phyloP scores from a whole-genome alignment of 2,113 vertebrate species.

The Perognathus longimembris region DNA sequence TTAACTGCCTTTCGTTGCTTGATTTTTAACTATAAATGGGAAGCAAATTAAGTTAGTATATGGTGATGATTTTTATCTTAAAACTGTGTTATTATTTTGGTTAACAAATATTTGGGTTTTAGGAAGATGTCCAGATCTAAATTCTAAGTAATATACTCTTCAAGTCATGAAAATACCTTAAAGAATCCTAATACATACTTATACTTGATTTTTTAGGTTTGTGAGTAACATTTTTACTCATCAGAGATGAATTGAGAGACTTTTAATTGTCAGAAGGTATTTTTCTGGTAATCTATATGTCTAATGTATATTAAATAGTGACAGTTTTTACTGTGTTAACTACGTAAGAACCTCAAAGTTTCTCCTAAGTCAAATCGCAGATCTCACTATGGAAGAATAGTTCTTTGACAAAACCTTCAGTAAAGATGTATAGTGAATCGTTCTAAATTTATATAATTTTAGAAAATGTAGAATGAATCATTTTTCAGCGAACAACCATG shows the following conservation, averaged over 20 bases:
- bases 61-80: background rate
- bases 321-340: background rate
- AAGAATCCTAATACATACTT: background rate
- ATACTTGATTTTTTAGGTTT: background rate
- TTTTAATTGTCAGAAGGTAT: background rate
- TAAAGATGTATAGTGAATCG: background rate
- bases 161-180: background rate
- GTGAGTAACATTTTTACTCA: slow-evolving; percentile 18
- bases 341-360: background rate
- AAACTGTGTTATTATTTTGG: background rate
- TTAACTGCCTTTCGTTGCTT: slow-evolving; percentile 23
- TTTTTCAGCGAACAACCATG: background rate
- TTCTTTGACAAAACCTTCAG: slow-evolving; percentile 7
- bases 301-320: slow-evolving; percentile 18
- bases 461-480: slow-evolving; percentile 26
- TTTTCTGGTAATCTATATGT: background rate
- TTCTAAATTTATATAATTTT: slow-evolving; percentile 46
- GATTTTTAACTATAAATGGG: background rate
- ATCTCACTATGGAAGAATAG: slow-evolving; percentile 28
- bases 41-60: slow-evolving; percentile 15
- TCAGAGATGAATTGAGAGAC: slow-evolving; percentile 19
- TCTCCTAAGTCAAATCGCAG: background rate
- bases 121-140: slow-evolving; percentile 18
- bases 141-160: background rate
- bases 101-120: slow-evolving; percentile 21